Evolutionary conservation across 2,888 invertebrate species (phyloP), one percentile per base, ranked within the genome.

Genomic region (Prosopocoilus inquinatus): DNA sequence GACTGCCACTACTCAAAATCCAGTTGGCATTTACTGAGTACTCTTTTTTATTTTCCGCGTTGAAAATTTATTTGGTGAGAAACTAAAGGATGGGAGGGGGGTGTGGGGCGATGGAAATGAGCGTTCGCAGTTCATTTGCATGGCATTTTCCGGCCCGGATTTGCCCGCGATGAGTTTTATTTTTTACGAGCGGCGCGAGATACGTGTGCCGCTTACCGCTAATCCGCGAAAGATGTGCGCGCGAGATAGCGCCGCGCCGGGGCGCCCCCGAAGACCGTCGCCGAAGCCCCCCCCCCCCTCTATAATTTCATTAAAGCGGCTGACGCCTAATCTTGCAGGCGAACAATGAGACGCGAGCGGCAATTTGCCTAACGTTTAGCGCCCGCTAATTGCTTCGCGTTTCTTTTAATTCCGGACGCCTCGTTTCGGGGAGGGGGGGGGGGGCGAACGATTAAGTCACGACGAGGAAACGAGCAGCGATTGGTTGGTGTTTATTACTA

Each of bases 161-260:
- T 67, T 67, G 61, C 60, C 50, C 54, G 63, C 62, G 65, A 66
- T 67, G 67, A 67, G 65, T 65, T 66, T 66, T 64, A 67, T 67
- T 67, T 67, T 67, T 67, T 67, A 65, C 61, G 59, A 53, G 46
- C 52, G 51, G 46, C 52, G 51, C 59, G 60, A 59, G 58, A 60
- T 59, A 59, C 55, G 56, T 59, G 51, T 59, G 52, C 54, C 57
- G 59, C 11, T 46, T 58, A 62, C 53, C 57, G 46, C 58, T 61
- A 62, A 65, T 65, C 61, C 62, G 11, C 47, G 53, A 56, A 13
- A 46, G 46, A 32, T 46, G 46, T 46, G 46, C 33, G 32, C n/a
- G 48, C 41, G 9, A 51, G 43, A 34, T 47, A 45, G 35, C 51
- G 43, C 20, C 20, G 35, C 51, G 43, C 20, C 20, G 20, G 20